Evolutionary conservation across 1,140 invertebrate genomes (phyloP), one percentile per base, ranked within the genome.

Genomic region (Tetragonula clypearis): DNA sequence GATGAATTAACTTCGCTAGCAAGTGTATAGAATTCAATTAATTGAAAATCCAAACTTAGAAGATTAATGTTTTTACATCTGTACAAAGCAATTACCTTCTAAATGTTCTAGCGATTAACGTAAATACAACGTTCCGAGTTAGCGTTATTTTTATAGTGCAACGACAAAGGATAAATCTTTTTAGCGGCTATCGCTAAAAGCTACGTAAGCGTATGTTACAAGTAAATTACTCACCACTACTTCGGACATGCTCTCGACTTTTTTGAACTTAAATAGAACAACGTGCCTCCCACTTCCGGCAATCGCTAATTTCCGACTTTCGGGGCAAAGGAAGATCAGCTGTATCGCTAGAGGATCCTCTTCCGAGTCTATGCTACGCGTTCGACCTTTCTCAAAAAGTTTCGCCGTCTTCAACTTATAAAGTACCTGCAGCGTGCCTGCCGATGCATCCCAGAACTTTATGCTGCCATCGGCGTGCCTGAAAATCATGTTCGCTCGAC

Each of bases 381-480:
- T 95, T 94, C 95, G 95, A 88, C 94, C 92, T 92, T 97, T 97
- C 93, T 99, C 98, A 95, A 99, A 99, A 76, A 99, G 96, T 95
- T 99, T 99, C 79, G 98, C 98, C 92, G 98, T 99, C 96, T 99
- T 99, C 91, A 99, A 95, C 96, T 99, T 99, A 95, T 99, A 99
- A 91, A 99, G 96, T 86, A 99, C 97, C 95, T 99, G 98, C 21
- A 99, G 95, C 58, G 97, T 97, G 69, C 98, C 98, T 78, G 98
- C 98, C 87, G 98, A 99, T 15, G 98, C 98, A 95, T 99, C 99
- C 99, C 99, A 99, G 95, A 99, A 99, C 94, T 99, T 99, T 84
- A 99, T 96, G 91, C 98, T 99, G 69, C 99, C 99, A 95, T 99
- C 99, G 80, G 98, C 98, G 95, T 99, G 99, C 21, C 98, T 98